Evolutionary conservation across 2,888 invertebrate genomes (phyloP), one percentile per base, ranked within the genome.

Genomic region (Nomada fucata): DNA sequence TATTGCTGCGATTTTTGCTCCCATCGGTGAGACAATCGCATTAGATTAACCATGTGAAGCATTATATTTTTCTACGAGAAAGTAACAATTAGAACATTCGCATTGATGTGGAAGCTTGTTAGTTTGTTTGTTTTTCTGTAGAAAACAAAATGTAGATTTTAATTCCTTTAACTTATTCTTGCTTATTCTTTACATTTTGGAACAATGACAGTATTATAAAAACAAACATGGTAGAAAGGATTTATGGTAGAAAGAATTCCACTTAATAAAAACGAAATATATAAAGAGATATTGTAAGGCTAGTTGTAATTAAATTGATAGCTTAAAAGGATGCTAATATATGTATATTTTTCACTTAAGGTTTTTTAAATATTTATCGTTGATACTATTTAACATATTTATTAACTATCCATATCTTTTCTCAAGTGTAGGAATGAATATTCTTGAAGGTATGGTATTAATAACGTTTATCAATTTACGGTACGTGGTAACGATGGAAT

Each of bases 161-260:
- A 20, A 53, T 47, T 15, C 13, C 20, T 57, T 20, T 29, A 29
- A 26, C 7, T 70, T 20, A 4, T 4, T 18, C 52, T 26, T 10
- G n/a, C 20, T 10, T 13, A 36, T 50, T 11, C 44, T 26, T 57
- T 55, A 55, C 15, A 61, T 71, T 71, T 23, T 20, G 15, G 47
- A 61, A 52, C 11, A 18, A 29, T n/a, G 71, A 68, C 82, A 82
- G 81, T 82, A 82, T 82, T 82, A 82, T 50, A 36, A 59, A 57
- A 68, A 71, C 20, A 53, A 52, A 68, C 67, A 11, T 57, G 67
- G 52, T 36, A 44, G 53, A 23, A 36, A 44, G 53, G 29, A 36
- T 13, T 13, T 47, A 15, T n/a, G 53, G 11, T 36, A 13, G 20
- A 59, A 53, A 64, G 63, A 68, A 69, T 73, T 78, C 59, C 72